Evolutionary conservation across 1,140 invertebrate species (phyloP), one percentile per base, ranked within the genome.

Genomic region (Aphaenogaster floridana): DNA sequence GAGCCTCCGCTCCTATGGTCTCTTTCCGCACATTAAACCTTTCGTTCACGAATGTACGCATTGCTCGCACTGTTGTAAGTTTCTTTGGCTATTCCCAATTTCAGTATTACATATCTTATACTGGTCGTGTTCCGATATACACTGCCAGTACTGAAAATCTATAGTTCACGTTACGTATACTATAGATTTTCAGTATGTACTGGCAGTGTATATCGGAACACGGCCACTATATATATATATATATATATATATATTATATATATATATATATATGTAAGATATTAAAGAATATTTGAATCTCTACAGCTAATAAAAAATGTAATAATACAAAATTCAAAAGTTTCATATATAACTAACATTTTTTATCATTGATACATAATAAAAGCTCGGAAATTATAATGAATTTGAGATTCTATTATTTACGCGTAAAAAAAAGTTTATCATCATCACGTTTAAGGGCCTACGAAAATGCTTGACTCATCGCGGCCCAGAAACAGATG

Each of bases 391-490:
- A 48, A 59, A 34, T 36, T 13, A n/a, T 2, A 34, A 54, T 36
- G 1, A 15, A 45, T 17, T 34, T 34, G 2, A 48, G 15, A 57
- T 57, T n/a, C 13, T n/a, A 15, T 74, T 61, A 74, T 36, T 84
- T 84, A 50, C n/a, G 42, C 4, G 21, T 21, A 42, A 39, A 36
- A n/a, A 61, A 74, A 50, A 39, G 48, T 50, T 36, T 15, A 59
- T 7, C 52, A 34, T 81, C 21, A 48, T 17, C 34, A 48, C n/a
- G 34, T 36, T 48, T 15, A 39, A 61, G n/a, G 34, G 0, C 8
- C 34, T 21, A 36, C 28, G 15, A 84, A 61, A 84, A 74, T 17
- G 34, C 8, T 72, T 59, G 66, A 83, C 54, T 74, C 42, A 48
- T 74, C 54, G 52, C 54, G 3, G 7, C 17, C 28, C 11, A 39